These are phyloP conservation scores for Escarpia spicata DNA, from an alignment of 2,888 invertebrate genomes.

Conservation along the genomic window DNA sequence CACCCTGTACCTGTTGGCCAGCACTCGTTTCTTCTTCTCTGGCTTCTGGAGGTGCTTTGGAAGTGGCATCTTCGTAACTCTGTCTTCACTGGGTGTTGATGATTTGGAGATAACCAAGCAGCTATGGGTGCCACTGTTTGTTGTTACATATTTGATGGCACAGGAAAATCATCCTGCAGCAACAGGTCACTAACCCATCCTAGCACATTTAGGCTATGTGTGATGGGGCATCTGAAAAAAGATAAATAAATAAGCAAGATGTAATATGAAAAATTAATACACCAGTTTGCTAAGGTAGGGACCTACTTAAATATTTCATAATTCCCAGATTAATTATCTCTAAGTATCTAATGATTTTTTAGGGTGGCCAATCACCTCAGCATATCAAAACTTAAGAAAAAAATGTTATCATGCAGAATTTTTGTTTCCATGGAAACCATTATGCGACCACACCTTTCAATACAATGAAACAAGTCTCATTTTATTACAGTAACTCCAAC, in stretches of 20 bases:
- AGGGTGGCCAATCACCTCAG: too few species aligned
- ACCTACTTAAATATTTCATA: too few species aligned
- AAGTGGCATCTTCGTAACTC: conserved; percentile 31
- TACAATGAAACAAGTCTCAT: too few species aligned
- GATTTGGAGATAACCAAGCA: not conserved
- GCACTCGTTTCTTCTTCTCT: conserved; percentile 35
- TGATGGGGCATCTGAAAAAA: not conserved
- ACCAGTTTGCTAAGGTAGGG: not conserved
- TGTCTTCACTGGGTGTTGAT: not conserved
- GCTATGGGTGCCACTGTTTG: not conserved
- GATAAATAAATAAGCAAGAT: not conserved
- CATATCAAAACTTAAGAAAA: too few species aligned
- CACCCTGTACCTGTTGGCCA: conserved; percentile 62
- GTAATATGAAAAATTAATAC: not conserved
- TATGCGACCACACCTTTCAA: too few species aligned
- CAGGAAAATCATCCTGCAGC: not conserved
- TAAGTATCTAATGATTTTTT: too few species aligned
- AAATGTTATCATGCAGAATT: too few species aligned
- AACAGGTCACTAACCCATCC: conserved; percentile 1
- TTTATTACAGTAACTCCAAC: too few species aligned
- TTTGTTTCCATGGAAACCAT: too few species aligned
- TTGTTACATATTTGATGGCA: not conserved
- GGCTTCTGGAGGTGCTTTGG: conserved; percentile 35
- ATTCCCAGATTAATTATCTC: too few species aligned
- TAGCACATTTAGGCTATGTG: not conserved